A percentile compares a stretch with the other conserved stretches of the same genome.
phyloP scores from a whole-genome alignment of 2,888 invertebrate species.

The Homarus gammarus region DNA sequence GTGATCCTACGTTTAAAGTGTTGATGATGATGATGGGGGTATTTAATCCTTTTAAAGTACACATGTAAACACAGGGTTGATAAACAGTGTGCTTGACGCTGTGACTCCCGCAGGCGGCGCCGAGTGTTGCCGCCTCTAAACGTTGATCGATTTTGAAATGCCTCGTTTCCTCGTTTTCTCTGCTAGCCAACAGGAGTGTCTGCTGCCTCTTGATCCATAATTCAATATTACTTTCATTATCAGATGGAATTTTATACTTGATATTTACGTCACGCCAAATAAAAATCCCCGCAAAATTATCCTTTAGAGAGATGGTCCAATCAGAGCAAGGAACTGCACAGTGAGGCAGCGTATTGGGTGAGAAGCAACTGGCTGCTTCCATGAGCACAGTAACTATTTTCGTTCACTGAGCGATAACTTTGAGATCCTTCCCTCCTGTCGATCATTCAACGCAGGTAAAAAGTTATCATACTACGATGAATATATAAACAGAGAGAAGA shows the following conservation, averaged over 20 bases:
- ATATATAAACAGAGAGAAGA: neutral
- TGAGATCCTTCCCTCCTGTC: neutral
- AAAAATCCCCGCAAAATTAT: slow-evolving; percentile 34
- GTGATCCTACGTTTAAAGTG: too few species aligned
- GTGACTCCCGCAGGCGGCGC: too few species aligned
- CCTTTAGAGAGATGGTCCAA: slow-evolving; percentile 26
- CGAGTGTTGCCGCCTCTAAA: too few species aligned
- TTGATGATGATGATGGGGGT: too few species aligned
- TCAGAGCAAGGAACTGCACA: slow-evolving; percentile 16
- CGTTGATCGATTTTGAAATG: slow-evolving; percentile 4
- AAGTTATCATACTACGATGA: too few species aligned
- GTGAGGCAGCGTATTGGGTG: slow-evolving; percentile 35
- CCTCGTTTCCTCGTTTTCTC: slow-evolving; percentile 33
- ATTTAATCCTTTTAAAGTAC: neutral
- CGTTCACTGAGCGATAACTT: neutral
- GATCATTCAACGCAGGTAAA: neutral
- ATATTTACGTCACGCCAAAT: slow-evolving; percentile 34
- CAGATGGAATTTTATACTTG: slow-evolving; percentile 7
- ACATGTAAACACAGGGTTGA: neutral
- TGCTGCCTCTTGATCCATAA: neutral
- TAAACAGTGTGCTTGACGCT: neutral
- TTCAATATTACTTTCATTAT: slow-evolving; percentile 7
- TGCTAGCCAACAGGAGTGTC: neutral
- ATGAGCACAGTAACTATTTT: neutral
- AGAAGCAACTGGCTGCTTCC: slow-evolving; percentile 38